Evolutionary conservation across 1,140 invertebrate species (phyloP).

Genomic region (Heliconius nattereri): DNA sequence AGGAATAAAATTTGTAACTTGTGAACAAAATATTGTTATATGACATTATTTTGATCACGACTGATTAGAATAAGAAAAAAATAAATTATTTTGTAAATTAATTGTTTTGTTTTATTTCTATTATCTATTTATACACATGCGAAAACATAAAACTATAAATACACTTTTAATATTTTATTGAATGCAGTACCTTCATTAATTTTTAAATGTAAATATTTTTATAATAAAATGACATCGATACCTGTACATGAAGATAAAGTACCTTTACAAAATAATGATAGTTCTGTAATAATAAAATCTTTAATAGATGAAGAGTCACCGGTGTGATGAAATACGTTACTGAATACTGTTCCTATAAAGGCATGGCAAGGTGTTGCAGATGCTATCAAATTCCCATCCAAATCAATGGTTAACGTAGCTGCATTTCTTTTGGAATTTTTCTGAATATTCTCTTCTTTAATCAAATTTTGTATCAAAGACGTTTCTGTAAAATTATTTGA

Average conservation of each 20-base stretch:
- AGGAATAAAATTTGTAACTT: slow-evolving; percentile 51
- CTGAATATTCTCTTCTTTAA: slow-evolving; percentile 21
- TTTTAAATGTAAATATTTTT: slow-evolving; percentile 20
- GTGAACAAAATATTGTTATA: slow-evolving; percentile 70
- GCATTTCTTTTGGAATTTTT: not conserved
- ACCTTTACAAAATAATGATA: slow-evolving; percentile 72
- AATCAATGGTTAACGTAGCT: slow-evolving; percentile 58
- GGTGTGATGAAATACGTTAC: slow-evolving; percentile 52
- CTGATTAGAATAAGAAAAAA: slow-evolving; percentile 49
- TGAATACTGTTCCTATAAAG: slow-evolving; percentile 68
- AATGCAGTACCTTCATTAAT: not conserved
- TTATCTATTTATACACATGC: not conserved
- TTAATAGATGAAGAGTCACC: slow-evolving; percentile 49
- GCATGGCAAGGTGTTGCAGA: slow-evolving; percentile 67
- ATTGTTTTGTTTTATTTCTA: slow-evolving; percentile 40
- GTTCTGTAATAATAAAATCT: slow-evolving; percentile 64
- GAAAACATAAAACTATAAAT: slow-evolving; percentile 33
- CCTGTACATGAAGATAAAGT: slow-evolving; percentile 63
- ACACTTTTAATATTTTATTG: not conserved
- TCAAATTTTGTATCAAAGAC: not conserved
- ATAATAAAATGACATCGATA: slow-evolving; percentile 68
- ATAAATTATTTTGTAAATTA: slow-evolving; percentile 40
- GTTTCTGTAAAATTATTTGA: not conserved
- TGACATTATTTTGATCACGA: slow-evolving; percentile 75
- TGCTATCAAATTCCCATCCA: slow-evolving; percentile 69